Conservation (phyloP, 1,140 invertebrate genomes). For the Grapholita molesta region DNA sequence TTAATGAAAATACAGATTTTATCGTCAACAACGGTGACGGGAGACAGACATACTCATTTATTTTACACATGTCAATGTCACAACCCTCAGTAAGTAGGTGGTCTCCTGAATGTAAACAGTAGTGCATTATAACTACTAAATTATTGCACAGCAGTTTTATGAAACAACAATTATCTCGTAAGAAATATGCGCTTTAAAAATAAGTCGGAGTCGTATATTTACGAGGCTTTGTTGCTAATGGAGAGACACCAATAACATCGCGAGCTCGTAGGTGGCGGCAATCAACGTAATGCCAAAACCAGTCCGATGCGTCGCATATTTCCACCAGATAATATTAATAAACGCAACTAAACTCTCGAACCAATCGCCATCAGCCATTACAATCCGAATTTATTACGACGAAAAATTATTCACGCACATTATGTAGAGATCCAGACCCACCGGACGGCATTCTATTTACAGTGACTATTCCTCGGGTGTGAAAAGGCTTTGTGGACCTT, state of each 20-base stretch:
- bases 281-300: slow-evolving; percentile 44
- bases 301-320: slow-evolving; percentile 18
- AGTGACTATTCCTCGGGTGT: slow-evolving; percentile 55
- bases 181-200: slow-evolving; percentile 47
- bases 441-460: slow-evolving; percentile 55
- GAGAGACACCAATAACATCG: slow-evolving; percentile 47
- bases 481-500: slow-evolving; percentile 67
- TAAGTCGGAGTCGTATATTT: slow-evolving; percentile 56
- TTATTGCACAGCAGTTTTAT: slow-evolving; percentile 1
- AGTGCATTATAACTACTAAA: not conserved
- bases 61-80: slow-evolving; percentile 1
- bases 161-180: slow-evolving; percentile 29
- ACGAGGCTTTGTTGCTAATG: slow-evolving; percentile 47
- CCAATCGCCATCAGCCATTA: slow-evolving; percentile 68
- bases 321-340: slow-evolving; percentile 60
- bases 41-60: not conserved
- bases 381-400: slow-evolving; percentile 75
- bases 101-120: not conserved
- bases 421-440: slow-evolving; percentile 45
- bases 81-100: not conserved
- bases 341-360: slow-evolving; percentile 59
- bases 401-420: slow-evolving; percentile 75
- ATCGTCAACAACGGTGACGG: not conserved
- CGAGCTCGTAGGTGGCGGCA: slow-evolving; percentile 57
- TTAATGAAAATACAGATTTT: not conserved